phyloP scores from a whole-genome alignment of 2,797 vertebrate genomes.

The Psittacula echo region DNA sequence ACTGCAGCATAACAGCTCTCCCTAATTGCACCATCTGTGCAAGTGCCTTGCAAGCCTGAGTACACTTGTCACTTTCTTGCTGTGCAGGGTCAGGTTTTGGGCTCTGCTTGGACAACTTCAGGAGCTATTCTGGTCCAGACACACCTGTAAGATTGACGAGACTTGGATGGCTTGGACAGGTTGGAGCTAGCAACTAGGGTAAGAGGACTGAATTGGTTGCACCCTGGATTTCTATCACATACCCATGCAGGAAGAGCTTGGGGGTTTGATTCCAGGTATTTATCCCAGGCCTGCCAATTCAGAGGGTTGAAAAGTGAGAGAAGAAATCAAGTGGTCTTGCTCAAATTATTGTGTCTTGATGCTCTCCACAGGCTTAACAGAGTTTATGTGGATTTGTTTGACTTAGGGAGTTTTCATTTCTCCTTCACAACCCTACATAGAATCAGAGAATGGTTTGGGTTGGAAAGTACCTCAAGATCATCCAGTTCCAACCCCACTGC shows the following conservation, averaged over 20 bases:
- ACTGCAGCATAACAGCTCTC: background rate
- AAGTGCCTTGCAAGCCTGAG: background rate
- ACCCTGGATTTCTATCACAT: background rate
- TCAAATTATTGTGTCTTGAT: background rate
- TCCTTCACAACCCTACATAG: background rate
- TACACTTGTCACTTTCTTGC: rapidly evolving
- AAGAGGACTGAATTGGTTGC: background rate
- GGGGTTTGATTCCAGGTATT: background rate
- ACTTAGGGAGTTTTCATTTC: background rate
- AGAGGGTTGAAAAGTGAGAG: background rate
- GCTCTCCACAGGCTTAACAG: background rate
- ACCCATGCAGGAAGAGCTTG: background rate
- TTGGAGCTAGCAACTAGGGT: no score
- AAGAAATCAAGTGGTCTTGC: background rate
- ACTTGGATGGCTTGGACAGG: background rate
- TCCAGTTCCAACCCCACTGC: background rate
- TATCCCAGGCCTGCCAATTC: background rate
- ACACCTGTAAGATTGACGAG: background rate
- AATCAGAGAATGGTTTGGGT: background rate
- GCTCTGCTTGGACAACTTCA: background rate
- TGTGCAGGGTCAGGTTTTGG: background rate
- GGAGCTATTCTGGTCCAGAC: background rate
- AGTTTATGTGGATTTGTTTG: background rate
- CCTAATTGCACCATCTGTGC: constrained; percentile 20
- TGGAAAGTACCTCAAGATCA: background rate